Evolutionary conservation across 2,113 vertebrate genomes (phyloP).

Genomic region (Pomatorhinus ruficollis): DNA sequence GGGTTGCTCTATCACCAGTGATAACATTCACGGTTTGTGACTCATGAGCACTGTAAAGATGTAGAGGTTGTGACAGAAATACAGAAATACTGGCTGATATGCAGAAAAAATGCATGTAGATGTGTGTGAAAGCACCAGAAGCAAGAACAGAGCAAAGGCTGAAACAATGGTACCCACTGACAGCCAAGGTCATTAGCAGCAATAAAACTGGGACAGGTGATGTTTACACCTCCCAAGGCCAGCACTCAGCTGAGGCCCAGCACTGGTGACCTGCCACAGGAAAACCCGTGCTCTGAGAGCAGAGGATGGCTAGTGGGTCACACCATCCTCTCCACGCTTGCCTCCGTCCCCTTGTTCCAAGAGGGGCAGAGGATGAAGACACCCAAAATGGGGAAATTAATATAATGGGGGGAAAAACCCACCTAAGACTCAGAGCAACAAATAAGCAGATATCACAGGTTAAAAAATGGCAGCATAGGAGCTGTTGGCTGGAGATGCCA

Average conservation of each 20-base stretch:
- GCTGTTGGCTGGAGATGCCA: not conserved
- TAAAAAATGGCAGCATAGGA: not conserved
- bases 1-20: not conserved
- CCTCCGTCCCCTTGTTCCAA: not conserved
- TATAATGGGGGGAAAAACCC: accelerated
- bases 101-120: not conserved
- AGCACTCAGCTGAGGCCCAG: not conserved
- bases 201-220: not conserved
- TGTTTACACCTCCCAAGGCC: not conserved
- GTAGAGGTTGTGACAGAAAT: not conserved
- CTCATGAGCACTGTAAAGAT: not conserved
- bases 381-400: not conserved
- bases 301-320: not conserved
- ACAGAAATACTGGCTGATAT: not conserved
- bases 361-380: not conserved
- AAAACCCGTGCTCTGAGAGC: accelerated
- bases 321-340: not conserved
- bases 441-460: not conserved
- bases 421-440: not conserved
- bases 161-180: not conserved
- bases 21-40: not conserved
- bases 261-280: accelerated
- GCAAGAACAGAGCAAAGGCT: not conserved
- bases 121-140: not conserved
- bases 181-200: not conserved